These are phyloP conservation scores for Philopedon plagiatum DNA, from an alignment of 2,888 invertebrate genomes.

Conservation along the genomic window DNA sequence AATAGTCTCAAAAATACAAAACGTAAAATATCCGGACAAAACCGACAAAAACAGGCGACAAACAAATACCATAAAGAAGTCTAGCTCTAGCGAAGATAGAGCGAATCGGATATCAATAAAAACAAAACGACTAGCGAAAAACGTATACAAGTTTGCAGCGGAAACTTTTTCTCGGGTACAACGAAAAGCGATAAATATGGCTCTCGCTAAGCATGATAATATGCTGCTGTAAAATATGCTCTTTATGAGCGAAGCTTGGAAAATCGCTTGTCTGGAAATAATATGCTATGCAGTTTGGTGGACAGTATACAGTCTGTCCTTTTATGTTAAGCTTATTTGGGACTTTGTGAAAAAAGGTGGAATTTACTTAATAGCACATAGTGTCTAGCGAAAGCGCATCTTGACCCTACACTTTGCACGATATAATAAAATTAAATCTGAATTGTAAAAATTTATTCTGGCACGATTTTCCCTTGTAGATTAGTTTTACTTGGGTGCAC, in stretches of 20 bases:
- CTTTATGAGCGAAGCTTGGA: constrained; percentile 45
- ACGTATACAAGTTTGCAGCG: constrained; percentile 50
- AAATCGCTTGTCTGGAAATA: constrained; percentile 45
- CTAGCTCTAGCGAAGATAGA: constrained; percentile 48
- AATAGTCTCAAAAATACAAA: constrained; percentile 27
- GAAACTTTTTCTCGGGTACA: constrained; percentile 48
- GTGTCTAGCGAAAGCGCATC: too few species aligned
- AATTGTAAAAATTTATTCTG: too few species aligned
- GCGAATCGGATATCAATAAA: constrained; percentile 51
- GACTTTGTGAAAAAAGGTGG: not conserved
- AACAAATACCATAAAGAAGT: constrained; percentile 51
- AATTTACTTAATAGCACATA: too few species aligned
- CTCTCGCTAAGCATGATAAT: constrained; percentile 52
- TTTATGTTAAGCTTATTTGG: not conserved
- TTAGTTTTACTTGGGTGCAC: too few species aligned
- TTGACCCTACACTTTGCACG: too few species aligned
- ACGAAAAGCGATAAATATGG: constrained; percentile 50
- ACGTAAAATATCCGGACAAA: constrained; percentile 41
- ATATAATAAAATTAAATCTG: too few species aligned
- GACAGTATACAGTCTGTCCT: constrained; percentile 28
- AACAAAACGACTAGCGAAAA: constrained; percentile 49
- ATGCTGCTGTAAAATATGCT: constrained; percentile 49
- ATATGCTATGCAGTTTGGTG: constrained; percentile 27
- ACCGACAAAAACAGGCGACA: constrained; percentile 42
- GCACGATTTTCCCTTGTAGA: too few species aligned